Conservation (phyloP, 2,113 vertebrate species). For the Heterocephalus glaber region DNA sequence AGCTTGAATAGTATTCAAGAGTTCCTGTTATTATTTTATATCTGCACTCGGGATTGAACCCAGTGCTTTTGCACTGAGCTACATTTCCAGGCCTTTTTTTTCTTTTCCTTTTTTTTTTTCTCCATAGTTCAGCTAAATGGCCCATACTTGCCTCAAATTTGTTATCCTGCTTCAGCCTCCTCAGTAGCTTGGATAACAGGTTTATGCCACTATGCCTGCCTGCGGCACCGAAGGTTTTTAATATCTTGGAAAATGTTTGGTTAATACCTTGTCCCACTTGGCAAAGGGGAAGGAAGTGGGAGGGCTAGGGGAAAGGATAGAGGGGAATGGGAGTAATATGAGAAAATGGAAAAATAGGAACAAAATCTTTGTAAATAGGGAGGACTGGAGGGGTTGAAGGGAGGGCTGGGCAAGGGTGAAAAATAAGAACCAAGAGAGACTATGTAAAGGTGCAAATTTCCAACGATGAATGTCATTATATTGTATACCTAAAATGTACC, state of each 20-base stretch:
- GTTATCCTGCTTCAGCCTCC: background rate
- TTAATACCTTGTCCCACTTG: background rate
- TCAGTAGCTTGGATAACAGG: too few species aligned
- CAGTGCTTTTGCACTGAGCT: background rate
- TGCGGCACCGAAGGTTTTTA: background rate
- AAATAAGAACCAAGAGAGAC: too few species aligned
- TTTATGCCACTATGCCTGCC: background rate
- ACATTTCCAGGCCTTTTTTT: background rate
- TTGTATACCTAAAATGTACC: too few species aligned
- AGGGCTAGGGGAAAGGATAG: too few species aligned
- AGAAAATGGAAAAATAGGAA: too few species aligned
- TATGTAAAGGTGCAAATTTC: too few species aligned
- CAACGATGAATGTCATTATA: too few species aligned
- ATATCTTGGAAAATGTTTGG: background rate
- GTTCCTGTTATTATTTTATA: background rate
- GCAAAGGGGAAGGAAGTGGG: too few species aligned
- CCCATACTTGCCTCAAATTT: background rate
- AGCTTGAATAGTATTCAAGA: background rate
- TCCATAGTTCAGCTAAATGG: background rate
- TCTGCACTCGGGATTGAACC: background rate
- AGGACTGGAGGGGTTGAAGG: too few species aligned
- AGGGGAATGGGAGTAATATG: too few species aligned
- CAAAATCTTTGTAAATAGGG: too few species aligned
- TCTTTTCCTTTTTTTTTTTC: background rate
- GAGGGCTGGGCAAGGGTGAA: too few species aligned